Evolutionary conservation across 2,888 invertebrate genomes (phyloP), one percentile per base, ranked within the genome.

Genomic region (Tridacna crocea): DNA sequence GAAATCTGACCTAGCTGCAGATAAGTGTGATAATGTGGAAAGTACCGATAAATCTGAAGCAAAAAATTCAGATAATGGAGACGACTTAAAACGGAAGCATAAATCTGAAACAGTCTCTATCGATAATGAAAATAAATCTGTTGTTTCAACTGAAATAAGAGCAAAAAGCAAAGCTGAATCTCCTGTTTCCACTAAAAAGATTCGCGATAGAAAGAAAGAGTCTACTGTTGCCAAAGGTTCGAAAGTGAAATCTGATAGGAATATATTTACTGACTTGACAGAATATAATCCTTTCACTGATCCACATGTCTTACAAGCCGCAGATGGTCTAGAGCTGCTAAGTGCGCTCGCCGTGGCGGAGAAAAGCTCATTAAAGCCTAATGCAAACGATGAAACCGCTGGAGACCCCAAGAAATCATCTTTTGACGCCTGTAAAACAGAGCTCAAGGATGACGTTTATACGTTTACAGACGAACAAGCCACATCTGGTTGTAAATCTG

Each of bases 331-430:
- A 48, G 92, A 92, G 82, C 89, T 93, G 46, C 84, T 93, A 13
- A 93, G 92, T 84, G 89, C 92, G 12, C 85, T 93, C 11, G 92
- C 92, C 0, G 92, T 92, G 83, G 92, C 92, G 0, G 92, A 93
- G 85, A 91, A 92, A 77, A 84, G 91, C 66, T 85, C 91, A 24
- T 85, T 90, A 74, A 47, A 70, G 51, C 76, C 75, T 27, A 70
- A 61, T 17, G n/a, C 46, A 12, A 24, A 70, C 27, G 36, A 46
- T 15, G 51, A 27, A 17, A n/a, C 47, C 51, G 17, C 27, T 51
- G 58, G 61, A 12, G 46, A 72, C 22, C 24, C 26, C 19, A 27
- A 68, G n/a, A 70, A 48, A 24, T 51, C 51, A 22, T 24, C 47
- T 13, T 36, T 17, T 15, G 60, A n/a, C 0, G 11, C 46, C 19